Evolutionary conservation across 2,113 vertebrate genomes (phyloP), one percentile per base, ranked within the genome.

Genomic region (Channa maculata): DNA sequence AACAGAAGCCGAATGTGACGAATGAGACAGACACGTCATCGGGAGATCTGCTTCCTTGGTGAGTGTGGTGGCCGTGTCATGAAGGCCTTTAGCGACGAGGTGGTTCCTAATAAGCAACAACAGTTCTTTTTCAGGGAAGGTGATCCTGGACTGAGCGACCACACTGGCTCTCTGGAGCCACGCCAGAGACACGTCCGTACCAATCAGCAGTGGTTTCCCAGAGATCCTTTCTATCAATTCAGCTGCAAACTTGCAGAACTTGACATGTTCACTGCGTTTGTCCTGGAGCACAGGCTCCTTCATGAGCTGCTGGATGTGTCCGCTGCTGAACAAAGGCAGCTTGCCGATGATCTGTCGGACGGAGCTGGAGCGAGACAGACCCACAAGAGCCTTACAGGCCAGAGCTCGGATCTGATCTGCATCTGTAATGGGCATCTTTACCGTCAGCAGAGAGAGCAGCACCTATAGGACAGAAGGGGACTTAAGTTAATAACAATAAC

Each of bases 261-360:
- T 97, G 63, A 99, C 97, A 0, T 99, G 98, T 79, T 99, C 97
- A 0, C 96, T 98, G 80, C 98, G 97, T 89, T 99, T 99, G 93
- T 99, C 98, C 94, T 99, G 98, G 5, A 99, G 95, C 74, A 99
- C 96, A 0, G 98, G 98, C 86, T 99, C 98, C 77, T 98, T 98
- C 98, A 99, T 99, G 79, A 99, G 93, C 91, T 99, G 97, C 92
- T 99, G 98, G 88, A 99, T 99, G 88, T 99, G 98, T 34, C 98
- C 97, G 69, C 97, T 99, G 92, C 97, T 97, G 90, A 99, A 99
- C 70, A 99, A 93, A 6, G 98, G 98, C 36, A 99, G 94, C 88
- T 99, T 99, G 94, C 97, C 96, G 93, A 99, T 99, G 77, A 99
- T 99, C 93, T 99, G 98, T 69, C 96, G 91, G 9, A 99, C 98